These are phyloP conservation scores for Lacanobia oleracea DNA, from an alignment of 2,888 invertebrate genomes.

Conservation along the genomic window DNA sequence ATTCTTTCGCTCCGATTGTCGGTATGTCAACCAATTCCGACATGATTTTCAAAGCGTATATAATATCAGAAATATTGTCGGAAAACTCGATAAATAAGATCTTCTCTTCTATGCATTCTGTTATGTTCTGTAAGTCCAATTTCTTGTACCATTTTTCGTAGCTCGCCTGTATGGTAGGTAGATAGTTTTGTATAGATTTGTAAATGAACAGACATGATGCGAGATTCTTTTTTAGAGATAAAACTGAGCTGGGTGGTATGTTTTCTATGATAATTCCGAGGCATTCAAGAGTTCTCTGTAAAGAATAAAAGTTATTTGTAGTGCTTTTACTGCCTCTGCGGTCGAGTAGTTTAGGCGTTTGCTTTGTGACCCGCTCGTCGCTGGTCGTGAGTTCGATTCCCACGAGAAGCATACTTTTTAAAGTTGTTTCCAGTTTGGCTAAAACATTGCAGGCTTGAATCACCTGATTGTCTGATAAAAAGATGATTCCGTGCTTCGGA, in stretches of 20 bases:
- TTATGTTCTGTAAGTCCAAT: conserved; percentile 64
- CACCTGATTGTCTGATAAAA: too few species aligned
- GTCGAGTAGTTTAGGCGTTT: too few species aligned
- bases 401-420: too few species aligned
- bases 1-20: neutral
- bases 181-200: conserved; percentile 42
- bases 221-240: conserved; percentile 57
- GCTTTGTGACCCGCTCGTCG: too few species aligned
- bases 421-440: too few species aligned
- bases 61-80: conserved; percentile 16
- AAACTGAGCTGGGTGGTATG: conserved; percentile 59
- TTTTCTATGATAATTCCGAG: conserved; percentile 64
- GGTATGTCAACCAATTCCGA: conserved; percentile 30
- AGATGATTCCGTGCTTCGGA: too few species aligned
- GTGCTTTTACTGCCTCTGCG: too few species aligned
- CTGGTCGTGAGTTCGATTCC: too few species aligned
- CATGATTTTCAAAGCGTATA: conserved; percentile 65
- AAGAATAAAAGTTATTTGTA: conserved; percentile 36
- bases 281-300: conserved; percentile 71
- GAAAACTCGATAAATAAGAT: conserved; percentile 55
- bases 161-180: conserved; percentile 15
- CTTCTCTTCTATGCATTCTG: conserved; percentile 64
- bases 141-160: conserved; percentile 62
- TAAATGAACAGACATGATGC: conserved; percentile 59
- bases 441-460: too few species aligned